phyloP scores from a whole-genome alignment of 2,888 invertebrate species.

The Andrena bicolor region DNA sequence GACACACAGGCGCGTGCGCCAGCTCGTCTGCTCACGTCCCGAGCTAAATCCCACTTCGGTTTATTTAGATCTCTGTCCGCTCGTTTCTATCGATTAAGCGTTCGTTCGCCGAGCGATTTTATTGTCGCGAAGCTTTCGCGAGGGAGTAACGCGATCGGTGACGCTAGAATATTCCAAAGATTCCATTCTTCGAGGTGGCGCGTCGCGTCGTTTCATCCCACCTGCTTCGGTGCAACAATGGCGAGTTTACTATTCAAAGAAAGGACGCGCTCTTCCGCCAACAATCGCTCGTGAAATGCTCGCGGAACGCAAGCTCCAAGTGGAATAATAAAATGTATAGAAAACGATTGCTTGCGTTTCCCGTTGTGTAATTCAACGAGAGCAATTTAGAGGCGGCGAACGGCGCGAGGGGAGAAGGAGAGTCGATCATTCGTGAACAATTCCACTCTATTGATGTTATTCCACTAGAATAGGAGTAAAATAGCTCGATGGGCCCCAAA shows the following conservation, averaged over 20 bases:
- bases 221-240: not conserved
- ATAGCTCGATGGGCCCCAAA: conserved; percentile 36
- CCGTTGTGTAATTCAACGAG: conserved; percentile 26
- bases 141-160: conserved; percentile 4
- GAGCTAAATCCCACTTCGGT: conserved; percentile 32
- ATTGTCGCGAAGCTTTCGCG: not conserved
- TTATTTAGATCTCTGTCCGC: conserved; percentile 29
- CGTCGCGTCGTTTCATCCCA: not conserved
- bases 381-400: conserved; percentile 15
- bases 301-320: not conserved
- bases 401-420: conserved; percentile 1
- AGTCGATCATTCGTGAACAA: conserved; percentile 50
- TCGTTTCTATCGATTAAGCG: conserved; percentile 12
- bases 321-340: not conserved
- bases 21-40: not conserved
- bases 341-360: conserved; percentile 14
- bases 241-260: conserved; percentile 3
- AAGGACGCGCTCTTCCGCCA: not conserved
- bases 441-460: conserved; percentile 47
- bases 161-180: not conserved
- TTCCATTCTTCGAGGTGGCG: not conserved
- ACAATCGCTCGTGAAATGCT: not conserved
- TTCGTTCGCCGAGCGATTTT: conserved; percentile 3
- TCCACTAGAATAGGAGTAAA: conserved; percentile 37
- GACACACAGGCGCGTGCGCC: not conserved